phyloP scores from a whole-genome alignment of 1,140 invertebrate genomes.

The Oreohelix idahoensis region DNA sequence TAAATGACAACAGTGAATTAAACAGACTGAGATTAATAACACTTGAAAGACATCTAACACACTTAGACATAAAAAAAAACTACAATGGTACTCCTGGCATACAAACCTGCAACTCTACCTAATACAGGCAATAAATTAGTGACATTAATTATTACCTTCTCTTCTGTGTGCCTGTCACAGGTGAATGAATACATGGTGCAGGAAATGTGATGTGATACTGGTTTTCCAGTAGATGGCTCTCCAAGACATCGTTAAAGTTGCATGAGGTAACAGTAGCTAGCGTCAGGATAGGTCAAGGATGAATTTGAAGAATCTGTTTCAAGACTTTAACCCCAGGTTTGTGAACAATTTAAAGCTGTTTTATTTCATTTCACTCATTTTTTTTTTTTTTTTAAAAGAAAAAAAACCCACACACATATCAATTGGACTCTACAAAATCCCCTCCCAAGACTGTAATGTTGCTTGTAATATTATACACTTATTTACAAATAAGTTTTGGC shows the following conservation, averaged over 20 bases:
- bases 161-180: too few relatives aligned
- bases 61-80: too few relatives aligned
- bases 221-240: neutral
- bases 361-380: neutral
- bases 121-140: too few relatives aligned
- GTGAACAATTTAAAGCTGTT: neutral
- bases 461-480: neutral
- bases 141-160: too few relatives aligned
- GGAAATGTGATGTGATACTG: neutral
- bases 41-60: too few relatives aligned
- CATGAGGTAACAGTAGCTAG: neutral
- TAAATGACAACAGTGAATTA: too few relatives aligned
- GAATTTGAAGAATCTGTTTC: conserved; percentile 67
- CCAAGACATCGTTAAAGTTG: neutral
- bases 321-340: conserved; percentile 71
- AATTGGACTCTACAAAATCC: neutral
- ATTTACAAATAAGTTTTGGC: neutral
- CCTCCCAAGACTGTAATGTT: neutral
- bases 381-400: neutral
- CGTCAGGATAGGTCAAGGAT: conserved; percentile 38
- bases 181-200: neutral
- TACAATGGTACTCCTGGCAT: too few relatives aligned
- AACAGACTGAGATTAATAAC: too few relatives aligned
- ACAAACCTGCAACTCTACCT: too few relatives aligned
- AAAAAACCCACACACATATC: too few relatives aligned